Conservation (phyloP, 2,797 vertebrate genomes). For the Cynodonichthys magdalenae region DNA sequence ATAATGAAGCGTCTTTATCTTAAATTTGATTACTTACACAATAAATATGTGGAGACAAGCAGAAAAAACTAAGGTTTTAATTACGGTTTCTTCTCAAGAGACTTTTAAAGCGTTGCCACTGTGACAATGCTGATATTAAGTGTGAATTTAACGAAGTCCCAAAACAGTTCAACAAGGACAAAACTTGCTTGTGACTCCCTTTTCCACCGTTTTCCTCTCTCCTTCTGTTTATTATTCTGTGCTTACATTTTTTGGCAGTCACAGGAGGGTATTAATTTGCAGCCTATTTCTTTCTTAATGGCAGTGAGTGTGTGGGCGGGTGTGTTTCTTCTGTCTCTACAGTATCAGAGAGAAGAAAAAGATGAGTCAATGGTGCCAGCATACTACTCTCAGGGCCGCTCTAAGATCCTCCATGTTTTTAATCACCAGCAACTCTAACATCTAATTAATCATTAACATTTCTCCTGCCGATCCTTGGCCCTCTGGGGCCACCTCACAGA, state of each 20-base stretch:
- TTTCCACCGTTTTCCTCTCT: constrained; percentile 28
- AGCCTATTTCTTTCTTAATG: constrained; percentile 73
- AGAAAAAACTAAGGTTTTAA: constrained; percentile 13
- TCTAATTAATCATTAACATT: constrained; percentile 88
- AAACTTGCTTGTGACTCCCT: constrained; percentile 21
- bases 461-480: constrained; percentile 76
- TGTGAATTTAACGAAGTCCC: constrained; percentile 14
- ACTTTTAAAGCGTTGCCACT: constrained; percentile 2
- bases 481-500: constrained; percentile 70
- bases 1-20: constrained; percentile 13
- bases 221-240: constrained; percentile 46
- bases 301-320: constrained; percentile 52
- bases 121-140: background rate
- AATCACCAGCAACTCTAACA: constrained; percentile 81
- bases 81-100: constrained; percentile 4
- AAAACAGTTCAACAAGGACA: constrained; percentile 28
- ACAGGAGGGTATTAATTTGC: constrained; percentile 74
- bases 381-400: constrained; percentile 67
- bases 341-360: constrained; percentile 55
- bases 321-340: constrained; percentile 50
- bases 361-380: constrained; percentile 64
- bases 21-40: constrained; percentile 28
- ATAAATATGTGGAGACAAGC: constrained; percentile 20
- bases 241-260: constrained; percentile 67
- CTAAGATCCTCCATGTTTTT: constrained; percentile 79